phyloP scores from a whole-genome alignment of 2,113 vertebrate genomes.

The Paratilapia polleni region DNA sequence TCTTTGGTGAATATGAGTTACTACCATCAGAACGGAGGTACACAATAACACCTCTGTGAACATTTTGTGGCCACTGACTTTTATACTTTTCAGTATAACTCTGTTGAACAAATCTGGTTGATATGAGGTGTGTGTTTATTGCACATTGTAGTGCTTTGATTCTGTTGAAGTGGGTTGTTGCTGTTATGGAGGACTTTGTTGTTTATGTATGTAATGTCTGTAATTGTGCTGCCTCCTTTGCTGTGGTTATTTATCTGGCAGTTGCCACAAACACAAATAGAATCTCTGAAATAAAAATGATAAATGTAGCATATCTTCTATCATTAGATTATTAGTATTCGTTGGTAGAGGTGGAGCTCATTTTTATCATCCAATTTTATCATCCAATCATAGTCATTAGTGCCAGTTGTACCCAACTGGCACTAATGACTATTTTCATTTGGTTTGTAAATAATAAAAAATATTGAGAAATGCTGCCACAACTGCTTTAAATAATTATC shows the following conservation, averaged over 20 bases:
- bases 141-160: background rate
- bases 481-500: background rate
- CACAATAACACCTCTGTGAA: background rate
- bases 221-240: background rate
- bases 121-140: background rate
- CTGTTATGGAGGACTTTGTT: background rate
- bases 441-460: constrained; percentile 1
- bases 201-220: background rate
- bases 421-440: background rate
- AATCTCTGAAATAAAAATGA: background rate
- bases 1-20: background rate
- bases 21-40: background rate
- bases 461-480: background rate
- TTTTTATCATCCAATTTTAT: background rate
- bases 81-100: background rate
- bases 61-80: background rate
- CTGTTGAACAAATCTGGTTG: too few species aligned
- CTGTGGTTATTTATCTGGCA: background rate
- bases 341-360: background rate
- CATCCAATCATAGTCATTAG: background rate
- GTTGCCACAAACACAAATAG: background rate
- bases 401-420: background rate
- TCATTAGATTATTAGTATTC: background rate
- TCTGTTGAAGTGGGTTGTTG: background rate
- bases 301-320: background rate